Evolutionary conservation across 2,113 vertebrate genomes (phyloP).

Genomic region (Pundamilia nyererei): DNA sequence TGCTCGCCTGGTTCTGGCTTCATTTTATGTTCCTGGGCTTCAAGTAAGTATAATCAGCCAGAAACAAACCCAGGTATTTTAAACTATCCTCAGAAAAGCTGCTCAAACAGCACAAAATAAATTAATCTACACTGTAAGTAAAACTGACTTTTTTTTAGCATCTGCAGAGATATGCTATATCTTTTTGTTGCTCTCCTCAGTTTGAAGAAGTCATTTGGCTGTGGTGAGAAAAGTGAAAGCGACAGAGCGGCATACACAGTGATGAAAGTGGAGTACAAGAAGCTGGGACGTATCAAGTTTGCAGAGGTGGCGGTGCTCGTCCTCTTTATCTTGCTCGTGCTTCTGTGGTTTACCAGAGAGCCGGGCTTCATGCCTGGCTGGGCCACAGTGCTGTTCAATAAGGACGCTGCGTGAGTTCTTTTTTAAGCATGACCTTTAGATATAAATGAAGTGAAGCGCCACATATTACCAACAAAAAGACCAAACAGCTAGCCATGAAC

Average conservation of each 20-base stretch:
- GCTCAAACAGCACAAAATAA: neutral
- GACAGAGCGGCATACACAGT: slow-evolving; percentile 66
- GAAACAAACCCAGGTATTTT: neutral
- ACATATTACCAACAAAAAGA: neutral
- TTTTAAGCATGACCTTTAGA: neutral
- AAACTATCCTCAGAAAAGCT: neutral
- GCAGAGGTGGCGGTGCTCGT: slow-evolving; percentile 72
- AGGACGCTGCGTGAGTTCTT: slow-evolving; percentile 62
- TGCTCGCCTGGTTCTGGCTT: slow-evolving; percentile 82
- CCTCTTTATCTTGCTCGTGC: slow-evolving; percentile 77
- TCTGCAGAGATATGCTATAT: neutral
- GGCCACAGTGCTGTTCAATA: slow-evolving; percentile 74
- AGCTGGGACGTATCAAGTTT: slow-evolving; percentile 78
- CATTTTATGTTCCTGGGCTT: slow-evolving; percentile 82
- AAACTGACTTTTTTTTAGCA: neutral
- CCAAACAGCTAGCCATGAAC: neutral
- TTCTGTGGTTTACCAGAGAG: slow-evolving; percentile 89
- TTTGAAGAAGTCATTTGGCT: slow-evolving; percentile 79
- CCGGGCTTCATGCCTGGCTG: slow-evolving; percentile 88
- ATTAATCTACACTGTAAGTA: neutral
- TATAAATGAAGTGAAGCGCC: neutral
- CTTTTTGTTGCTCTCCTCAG: slow-evolving; percentile 50
- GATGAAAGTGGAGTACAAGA: slow-evolving; percentile 75
- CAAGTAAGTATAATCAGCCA: slow-evolving; percentile 74
- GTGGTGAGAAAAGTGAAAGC: slow-evolving; percentile 13